These are phyloP conservation scores for Tanytarsus gracilentus DNA, from an alignment of 2,888 invertebrate species.

Conservation along the genomic window DNA sequence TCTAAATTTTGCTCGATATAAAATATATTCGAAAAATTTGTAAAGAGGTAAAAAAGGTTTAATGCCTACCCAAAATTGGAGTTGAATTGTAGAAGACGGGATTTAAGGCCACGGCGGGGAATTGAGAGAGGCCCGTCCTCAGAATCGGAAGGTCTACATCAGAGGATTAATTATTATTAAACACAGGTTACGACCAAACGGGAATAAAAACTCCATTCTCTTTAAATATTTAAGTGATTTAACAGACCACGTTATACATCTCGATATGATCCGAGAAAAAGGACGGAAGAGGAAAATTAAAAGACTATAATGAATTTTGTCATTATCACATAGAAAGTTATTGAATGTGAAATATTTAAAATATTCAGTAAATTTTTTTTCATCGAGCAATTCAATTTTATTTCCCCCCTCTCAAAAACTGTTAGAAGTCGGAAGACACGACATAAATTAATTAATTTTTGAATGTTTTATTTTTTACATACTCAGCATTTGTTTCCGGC, in stretches of 20 bases:
- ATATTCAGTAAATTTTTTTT: not conserved
- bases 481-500: slow-evolving; percentile 94
- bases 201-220: not conserved
- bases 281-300: not conserved
- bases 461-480: slow-evolving; percentile 46
- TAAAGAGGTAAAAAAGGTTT: slow-evolving; percentile 29
- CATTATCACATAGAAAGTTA: not conserved
- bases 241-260: not conserved
- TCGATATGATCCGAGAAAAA: not conserved
- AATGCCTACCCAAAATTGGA: slow-evolving; percentile 70
- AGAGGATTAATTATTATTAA: not conserved
- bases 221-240: not conserved
- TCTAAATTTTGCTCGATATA: not conserved
- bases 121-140: slow-evolving; percentile 80
- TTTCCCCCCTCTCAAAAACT: not conserved
- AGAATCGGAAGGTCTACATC: slow-evolving; percentile 45
- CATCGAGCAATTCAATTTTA: not conserved
- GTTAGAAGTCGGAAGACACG: not conserved
- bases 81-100: slow-evolving; percentile 82
- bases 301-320: slow-evolving; percentile 16
- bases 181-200: not conserved
- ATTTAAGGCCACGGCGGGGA: slow-evolving; percentile 82
- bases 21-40: slow-evolving; percentile 25
- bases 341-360: not conserved
- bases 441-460: not conserved